These are phyloP conservation scores for Andrena bucephala DNA, from an alignment of 2,888 invertebrate genomes.

Conservation along the genomic window DNA sequence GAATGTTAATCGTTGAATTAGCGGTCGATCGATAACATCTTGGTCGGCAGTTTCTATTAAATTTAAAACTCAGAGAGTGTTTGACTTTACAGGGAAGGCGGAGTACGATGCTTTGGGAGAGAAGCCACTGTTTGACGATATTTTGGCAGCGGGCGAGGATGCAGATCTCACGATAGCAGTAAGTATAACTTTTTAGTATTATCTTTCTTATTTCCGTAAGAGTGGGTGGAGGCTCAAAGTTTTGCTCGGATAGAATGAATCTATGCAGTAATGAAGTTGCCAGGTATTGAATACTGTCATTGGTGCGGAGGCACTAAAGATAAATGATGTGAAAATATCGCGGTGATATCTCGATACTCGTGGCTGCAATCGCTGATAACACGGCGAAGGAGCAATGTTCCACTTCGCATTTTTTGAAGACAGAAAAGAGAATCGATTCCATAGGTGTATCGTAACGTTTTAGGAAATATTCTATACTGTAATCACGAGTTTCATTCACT, in stretches of 20 bases:
- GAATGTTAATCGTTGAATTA: too few species aligned
- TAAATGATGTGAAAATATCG: slow-evolving; percentile 41
- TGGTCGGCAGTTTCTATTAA: too few species aligned
- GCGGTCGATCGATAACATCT: too few species aligned
- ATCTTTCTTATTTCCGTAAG: neutral
- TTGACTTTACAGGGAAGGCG: slow-evolving; percentile 45
- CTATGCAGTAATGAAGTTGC: neutral
- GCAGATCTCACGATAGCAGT: slow-evolving; percentile 72
- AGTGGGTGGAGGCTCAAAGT: too few species aligned
- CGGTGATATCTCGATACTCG: slow-evolving; percentile 52
- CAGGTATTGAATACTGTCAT: neutral
- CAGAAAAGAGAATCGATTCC: slow-evolving; percentile 34
- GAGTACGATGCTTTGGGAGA: slow-evolving; percentile 64
- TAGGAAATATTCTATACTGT: too few species aligned
- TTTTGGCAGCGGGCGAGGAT: slow-evolving; percentile 69
- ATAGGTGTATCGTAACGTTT: neutral
- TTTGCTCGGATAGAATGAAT: neutral
- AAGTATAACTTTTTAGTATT: slow-evolving; percentile 55
- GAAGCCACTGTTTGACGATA: slow-evolving; percentile 65
- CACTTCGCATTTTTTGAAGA: slow-evolving; percentile 53
- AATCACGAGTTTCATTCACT: too few species aligned
- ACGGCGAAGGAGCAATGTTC: slow-evolving; percentile 38
- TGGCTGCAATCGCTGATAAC: slow-evolving; percentile 57
- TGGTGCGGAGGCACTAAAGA: slow-evolving; percentile 29
- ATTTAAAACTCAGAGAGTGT: neutral